A percentile compares a stretch with the other conserved stretches of the same genome.
Evolutionary conservation across 2,888 invertebrate genomes (phyloP).

Genomic region (Himalopsyche tibetana): DNA sequence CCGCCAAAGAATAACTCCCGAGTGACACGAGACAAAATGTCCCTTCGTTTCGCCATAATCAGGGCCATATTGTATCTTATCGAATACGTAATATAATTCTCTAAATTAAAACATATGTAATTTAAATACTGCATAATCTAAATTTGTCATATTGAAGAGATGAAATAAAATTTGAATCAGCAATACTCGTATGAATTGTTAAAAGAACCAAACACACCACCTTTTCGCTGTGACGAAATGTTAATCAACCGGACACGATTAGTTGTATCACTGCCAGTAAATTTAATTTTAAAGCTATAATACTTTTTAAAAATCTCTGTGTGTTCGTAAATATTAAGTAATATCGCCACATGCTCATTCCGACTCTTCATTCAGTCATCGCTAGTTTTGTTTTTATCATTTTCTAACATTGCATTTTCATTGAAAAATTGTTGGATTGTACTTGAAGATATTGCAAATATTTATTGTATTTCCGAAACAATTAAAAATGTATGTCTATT

Average conservation of each 20-base stretch:
- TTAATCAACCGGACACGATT: neutral
- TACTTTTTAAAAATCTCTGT: slow-evolving; percentile 44
- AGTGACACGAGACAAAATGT: neutral
- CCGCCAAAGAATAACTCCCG: neutral
- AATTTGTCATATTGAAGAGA: neutral
- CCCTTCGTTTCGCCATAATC: neutral
- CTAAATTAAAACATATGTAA: neutral
- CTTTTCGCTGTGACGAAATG: neutral
- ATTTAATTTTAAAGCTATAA: slow-evolving; percentile 31
- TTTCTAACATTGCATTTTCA: slow-evolving; percentile 32
- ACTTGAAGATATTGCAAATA: slow-evolving; percentile 3
- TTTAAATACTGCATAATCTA: neutral
- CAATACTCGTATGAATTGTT: too few relatives aligned
- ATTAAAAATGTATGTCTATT: slow-evolving; percentile 46
- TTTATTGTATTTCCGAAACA: slow-evolving; percentile 39
- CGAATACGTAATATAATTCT: neutral
- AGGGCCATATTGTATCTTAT: neutral
- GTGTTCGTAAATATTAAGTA: slow-evolving; percentile 46
- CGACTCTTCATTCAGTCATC: slow-evolving; percentile 18
- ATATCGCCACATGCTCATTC: slow-evolving; percentile 41
- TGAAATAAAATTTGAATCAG: neutral
- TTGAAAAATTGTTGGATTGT: slow-evolving; percentile 3
- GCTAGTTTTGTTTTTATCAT: slow-evolving; percentile 14
- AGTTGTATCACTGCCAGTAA: slow-evolving; percentile 41
- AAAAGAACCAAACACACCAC: slow-evolving; percentile 32